Conservation (phyloP, 2,113 vertebrate genomes). For the Eulemur rufifrons region DNA sequence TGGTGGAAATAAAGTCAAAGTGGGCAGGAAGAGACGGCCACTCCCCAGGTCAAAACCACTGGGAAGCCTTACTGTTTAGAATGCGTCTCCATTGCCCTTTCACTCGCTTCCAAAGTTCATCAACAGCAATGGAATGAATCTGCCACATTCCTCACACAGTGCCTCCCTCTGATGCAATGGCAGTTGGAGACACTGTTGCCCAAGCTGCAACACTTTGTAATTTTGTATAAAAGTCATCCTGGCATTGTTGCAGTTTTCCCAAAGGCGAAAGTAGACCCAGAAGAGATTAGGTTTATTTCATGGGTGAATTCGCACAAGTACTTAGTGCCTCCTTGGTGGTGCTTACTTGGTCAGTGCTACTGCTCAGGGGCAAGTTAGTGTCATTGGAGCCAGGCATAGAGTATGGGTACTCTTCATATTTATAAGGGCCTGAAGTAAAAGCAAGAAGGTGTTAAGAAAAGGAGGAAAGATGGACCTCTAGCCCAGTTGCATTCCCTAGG, state of each 20-base stretch:
- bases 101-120: neutral
- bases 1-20: neutral
- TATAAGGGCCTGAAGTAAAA: neutral
- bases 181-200: neutral
- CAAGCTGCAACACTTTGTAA: neutral
- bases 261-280: neutral
- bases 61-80: neutral
- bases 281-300: neutral
- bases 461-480: neutral
- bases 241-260: neutral
- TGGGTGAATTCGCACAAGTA: neutral
- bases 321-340: neutral
- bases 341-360: neutral
- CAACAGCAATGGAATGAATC: neutral
- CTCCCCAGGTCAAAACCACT: neutral
- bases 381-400: neutral
- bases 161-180: neutral
- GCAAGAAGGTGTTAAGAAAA: neutral
- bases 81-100: neutral
- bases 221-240: conserved; percentile 38
- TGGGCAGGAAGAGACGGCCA: neutral
- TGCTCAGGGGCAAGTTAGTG: neutral
- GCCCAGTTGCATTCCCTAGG: neutral
- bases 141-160: neutral
- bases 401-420: neutral